These are phyloP conservation scores for Zygaena filipendulae DNA, from an alignment of 2,888 invertebrate species.

Conservation along the genomic window DNA sequence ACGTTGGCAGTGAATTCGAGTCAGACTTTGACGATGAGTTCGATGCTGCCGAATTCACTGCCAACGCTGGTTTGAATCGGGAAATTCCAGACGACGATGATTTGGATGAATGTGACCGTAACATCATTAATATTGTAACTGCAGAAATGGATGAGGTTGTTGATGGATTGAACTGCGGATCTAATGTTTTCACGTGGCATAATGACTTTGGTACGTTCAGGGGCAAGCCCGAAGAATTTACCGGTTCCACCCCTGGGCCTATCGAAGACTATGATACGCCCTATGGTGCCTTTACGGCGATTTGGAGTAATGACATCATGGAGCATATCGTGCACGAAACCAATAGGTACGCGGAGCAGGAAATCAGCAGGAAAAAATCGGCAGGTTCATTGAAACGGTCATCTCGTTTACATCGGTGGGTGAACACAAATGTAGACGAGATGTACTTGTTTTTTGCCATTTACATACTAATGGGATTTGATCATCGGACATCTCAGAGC, in stretches of 20 bases:
- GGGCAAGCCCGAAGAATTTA: conserved; percentile 15
- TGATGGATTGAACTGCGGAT: conserved; percentile 9
- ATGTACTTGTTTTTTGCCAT: conserved; percentile 15
- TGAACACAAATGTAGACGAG: conserved; percentile 14
- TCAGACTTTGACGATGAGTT: conserved; percentile 13
- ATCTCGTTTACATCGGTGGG: conserved; percentile 16
- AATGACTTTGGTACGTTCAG: conserved; percentile 15
- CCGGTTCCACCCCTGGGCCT: conserved; percentile 16
- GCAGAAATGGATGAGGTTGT: conserved; percentile 17
- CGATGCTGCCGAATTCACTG: conserved; percentile 9
- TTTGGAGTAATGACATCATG: conserved; percentile 16
- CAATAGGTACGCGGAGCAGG: conserved; percentile 18
- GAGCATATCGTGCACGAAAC: conserved; percentile 17
- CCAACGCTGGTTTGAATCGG: not conserved
- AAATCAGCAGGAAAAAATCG: conserved; percentile 9
- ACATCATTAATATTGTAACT: conserved; percentile 8
- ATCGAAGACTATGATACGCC: conserved; percentile 13
- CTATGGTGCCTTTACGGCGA: conserved; percentile 17
- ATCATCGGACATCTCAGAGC: conserved; percentile 5
- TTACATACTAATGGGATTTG: conserved; percentile 18
- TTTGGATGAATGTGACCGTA: conserved; percentile 9
- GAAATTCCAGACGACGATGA: conserved; percentile 17
- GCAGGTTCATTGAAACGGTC: conserved; percentile 3
- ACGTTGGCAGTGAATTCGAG: conserved; percentile 11
- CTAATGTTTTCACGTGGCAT: conserved; percentile 9